phyloP scores from a whole-genome alignment of 1,140 invertebrate genomes.

The Venturia canescens region DNA sequence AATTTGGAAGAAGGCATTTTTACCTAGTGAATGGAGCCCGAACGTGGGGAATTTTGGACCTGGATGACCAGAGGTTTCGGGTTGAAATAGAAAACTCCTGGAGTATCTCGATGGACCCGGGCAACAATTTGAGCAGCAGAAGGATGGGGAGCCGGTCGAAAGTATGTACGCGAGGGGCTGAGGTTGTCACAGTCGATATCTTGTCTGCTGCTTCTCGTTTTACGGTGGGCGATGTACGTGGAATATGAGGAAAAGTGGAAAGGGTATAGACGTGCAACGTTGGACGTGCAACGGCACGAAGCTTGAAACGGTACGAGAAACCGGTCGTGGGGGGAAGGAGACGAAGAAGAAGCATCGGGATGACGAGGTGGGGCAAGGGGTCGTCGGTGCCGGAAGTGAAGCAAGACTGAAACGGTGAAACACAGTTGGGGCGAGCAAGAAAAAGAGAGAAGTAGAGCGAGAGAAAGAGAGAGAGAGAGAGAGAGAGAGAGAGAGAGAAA shows the following conservation, averaged over 20 bases:
- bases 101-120: conserved; percentile 1
- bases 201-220: conserved; percentile 69
- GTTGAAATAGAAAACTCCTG: background rate
- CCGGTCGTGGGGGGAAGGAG: conserved; percentile 53
- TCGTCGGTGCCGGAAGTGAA: conserved; percentile 47
- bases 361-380: conserved; percentile 64
- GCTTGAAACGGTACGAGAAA: conserved; percentile 49
- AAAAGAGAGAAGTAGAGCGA: conserved; percentile 13
- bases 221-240: conserved; percentile 59
- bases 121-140: background rate
- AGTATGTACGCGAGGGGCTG: conserved; percentile 40
- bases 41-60: too few relatives aligned
- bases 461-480: background rate
- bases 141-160: background rate
- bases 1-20: background rate
- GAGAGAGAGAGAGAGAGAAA: conserved; percentile 21
- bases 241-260: conserved; percentile 9
- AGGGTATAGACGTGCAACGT: conserved; percentile 27
- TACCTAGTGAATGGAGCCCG: too few relatives aligned
- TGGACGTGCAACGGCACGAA: conserved; percentile 50
- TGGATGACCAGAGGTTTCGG: too few relatives aligned
- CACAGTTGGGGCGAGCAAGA: background rate
- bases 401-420: conserved; percentile 15
- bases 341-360: conserved; percentile 62
- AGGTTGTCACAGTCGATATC: conserved; percentile 74